Evolutionary conservation across 2,888 invertebrate genomes (phyloP), one percentile per base, ranked within the genome.

Genomic region (Diaphora mendica): DNA sequence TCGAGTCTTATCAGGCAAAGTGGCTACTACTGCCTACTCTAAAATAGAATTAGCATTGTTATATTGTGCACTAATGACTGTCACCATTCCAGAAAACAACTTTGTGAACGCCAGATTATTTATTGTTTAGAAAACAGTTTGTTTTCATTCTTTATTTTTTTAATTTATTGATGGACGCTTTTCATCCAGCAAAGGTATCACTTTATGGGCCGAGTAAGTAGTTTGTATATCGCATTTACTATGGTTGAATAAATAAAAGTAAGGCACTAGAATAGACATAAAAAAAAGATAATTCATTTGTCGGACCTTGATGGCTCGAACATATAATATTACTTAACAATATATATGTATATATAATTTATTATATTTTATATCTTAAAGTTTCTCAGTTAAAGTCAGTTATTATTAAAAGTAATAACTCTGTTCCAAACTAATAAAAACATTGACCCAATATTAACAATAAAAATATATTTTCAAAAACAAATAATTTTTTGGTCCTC

Each of bases 191-290:
- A 59, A 59, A 59, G 26, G n/a, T 4, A 59, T 42, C 39, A 42
- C 39, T 42, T 42, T 30, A 9, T 20, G 20, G 26, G 26, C 17
- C 44, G 9, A 8, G 30, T 44, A 20, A 30, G 2, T 11, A 20
- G 30, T 30, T 42, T 44, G 9, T 44, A 44, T 30, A 42, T 30
- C 20, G 44, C 30, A 44, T 66, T 66, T 30, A 67, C 42, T 3
- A 42, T 66, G 15, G 3, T n/a, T 42, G 7, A n/a, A 42, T 11
- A 78, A 79, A 82, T 75, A 72, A 84, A 74, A 78, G 77, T 89
- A 90, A 90, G 90, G 90, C 90, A 90, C 90, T 85, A 80, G 82
- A 77, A 84, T 79, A 72, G 11, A 44, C 11, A 20, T 26, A 30
- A 26, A 42, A 66, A 67, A 66, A 44, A 30, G 20, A 59, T 26